Evolutionary conservation across 2,113 vertebrate species (phyloP), one percentile per base, ranked within the genome.

Genomic region (Ciconia stormi): DNA sequence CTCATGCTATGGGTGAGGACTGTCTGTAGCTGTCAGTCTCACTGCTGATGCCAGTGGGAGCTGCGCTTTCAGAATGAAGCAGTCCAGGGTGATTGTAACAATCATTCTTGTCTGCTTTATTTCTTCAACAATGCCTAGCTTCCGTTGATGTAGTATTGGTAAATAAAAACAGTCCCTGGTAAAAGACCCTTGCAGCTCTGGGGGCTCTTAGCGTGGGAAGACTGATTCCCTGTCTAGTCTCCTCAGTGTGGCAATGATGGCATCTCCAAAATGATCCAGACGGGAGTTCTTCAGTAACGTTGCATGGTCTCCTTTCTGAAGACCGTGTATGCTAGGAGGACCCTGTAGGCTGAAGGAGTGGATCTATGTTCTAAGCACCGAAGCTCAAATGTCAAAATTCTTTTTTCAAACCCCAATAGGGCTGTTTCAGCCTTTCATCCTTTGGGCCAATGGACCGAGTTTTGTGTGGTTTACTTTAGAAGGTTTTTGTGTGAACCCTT

Each of bases 1-100:
- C 14, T 13, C 3, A 0, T 14, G 49, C 2, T 4, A 1, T 2
- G 61, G 59, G 4, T 26, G 50, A 79, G 78, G 42, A 2, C 27
- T 11, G 4, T 32, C 17, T 7, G 5, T 12, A 14, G 22, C 67
- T 71, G 44, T 8, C 36, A 5, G 6, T 38, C 47, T 16, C 26
- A 0, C 49, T 62, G 59, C 85, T 62, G 72, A 3, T 55, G 73
- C 65, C 65, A 7, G 23, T 14, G 55, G 74, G 62, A 80, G 34
- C 79, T 47, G 52, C 4, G 22, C 7, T 12, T 62, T 3, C 59
- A 40, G 66, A 5, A 2, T 6, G 44, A 34, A 30, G 22, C 61
- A 7, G 10, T 2, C 63, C 59, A 36, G 52, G 53, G n/a, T 11
- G 4, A 4, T 21, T 3, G 27, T 16, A 23, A 7, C 4, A 4